Evolutionary conservation across 2,113 vertebrate species (phyloP).

Genomic region (Oreochromis aureus): DNA sequence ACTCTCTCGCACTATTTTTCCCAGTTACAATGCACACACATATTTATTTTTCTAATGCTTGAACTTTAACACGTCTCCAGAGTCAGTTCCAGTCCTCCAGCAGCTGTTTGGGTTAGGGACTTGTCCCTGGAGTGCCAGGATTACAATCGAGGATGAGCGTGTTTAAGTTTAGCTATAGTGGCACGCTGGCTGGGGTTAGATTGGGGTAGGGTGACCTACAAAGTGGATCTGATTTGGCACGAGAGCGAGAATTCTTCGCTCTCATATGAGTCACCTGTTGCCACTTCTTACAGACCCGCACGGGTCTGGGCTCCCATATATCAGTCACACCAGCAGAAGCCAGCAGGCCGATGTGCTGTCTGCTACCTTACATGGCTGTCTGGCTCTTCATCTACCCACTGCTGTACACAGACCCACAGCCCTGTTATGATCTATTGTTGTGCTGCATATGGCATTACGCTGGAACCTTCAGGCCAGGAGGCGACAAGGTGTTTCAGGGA

Average conservation of each 20-base stretch:
- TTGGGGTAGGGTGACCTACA: neutral
- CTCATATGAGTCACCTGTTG: slow-evolving; percentile 54
- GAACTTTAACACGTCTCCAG: neutral
- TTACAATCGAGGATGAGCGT: slow-evolving; percentile 22
- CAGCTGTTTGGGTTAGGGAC: slow-evolving; percentile 24
- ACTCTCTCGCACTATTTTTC: neutral
- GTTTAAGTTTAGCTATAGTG: slow-evolving; percentile 46
- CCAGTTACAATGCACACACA: neutral
- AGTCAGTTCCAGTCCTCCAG: neutral
- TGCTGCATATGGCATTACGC: slow-evolving; percentile 36
- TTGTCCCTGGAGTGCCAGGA: neutral
- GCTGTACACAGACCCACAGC: slow-evolving; percentile 53
- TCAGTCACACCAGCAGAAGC: slow-evolving; percentile 44
- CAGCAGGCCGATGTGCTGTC: slow-evolving; percentile 16
- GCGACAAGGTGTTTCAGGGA: slow-evolving; percentile 25
- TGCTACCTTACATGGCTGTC: slow-evolving; percentile 69
- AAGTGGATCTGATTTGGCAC: neutral
- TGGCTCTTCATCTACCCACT: slow-evolving; percentile 54
- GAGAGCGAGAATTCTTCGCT: neutral
- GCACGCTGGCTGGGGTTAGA: neutral
- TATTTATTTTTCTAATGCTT: neutral
- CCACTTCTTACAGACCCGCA: neutral
- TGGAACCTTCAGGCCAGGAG: slow-evolving; percentile 1
- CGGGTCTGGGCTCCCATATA: slow-evolving; percentile 17
- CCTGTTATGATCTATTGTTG: slow-evolving; percentile 60